Evolutionary conservation across 37 sponge, comb jelly and placozoan genomes (phyloP), one percentile per base, ranked within the genome.

Genomic region (Spongilla lacustris): DNA sequence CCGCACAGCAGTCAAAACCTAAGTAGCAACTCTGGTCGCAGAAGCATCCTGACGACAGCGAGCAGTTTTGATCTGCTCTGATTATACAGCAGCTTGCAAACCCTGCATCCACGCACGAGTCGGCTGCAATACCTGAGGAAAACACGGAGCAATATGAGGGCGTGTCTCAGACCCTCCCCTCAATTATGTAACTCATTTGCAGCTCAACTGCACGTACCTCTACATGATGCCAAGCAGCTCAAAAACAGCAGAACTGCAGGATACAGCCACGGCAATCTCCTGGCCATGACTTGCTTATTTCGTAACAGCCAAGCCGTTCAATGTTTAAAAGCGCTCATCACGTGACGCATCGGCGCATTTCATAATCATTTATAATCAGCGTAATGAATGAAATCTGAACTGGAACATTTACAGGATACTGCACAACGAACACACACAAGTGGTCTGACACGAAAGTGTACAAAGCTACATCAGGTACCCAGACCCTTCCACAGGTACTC

Each of bases 1-100:
- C 84, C 14, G 68, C 11, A 73, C 89, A 89, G 75, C 89, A 89
- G 69, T 89, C 85, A 2, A 68, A 84, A 66, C 73, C 73, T 0
- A 32, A 11, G 75, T 89, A 83, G 78, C 89, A 89, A 2, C 67
- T 19, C 29, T 37, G 73, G 36, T 84, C 84, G 79, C 89, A 89
- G 71, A 8, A 33, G 75, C 89, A 89, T 29, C 86, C 86, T 24
- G 86, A 79, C 21, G 32, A 2, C 19, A 79, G 58, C 11, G 29
- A 36, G 48, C 86, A 86, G 86, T 36, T 38, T 2, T 67, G 21
- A 11, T 24, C 35, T 25, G 24, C 27, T 26, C 14, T 36, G 50
- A 68, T 38, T 6, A 13, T 29, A 28, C 86, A 67, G 48, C 58
- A 37, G 69, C 22, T 25, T 9, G 81, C 26, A 35, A 83, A 72